Evolutionary conservation across 2,113 vertebrate genomes (phyloP).

Genomic region (Danionella cerebrum): DNA sequence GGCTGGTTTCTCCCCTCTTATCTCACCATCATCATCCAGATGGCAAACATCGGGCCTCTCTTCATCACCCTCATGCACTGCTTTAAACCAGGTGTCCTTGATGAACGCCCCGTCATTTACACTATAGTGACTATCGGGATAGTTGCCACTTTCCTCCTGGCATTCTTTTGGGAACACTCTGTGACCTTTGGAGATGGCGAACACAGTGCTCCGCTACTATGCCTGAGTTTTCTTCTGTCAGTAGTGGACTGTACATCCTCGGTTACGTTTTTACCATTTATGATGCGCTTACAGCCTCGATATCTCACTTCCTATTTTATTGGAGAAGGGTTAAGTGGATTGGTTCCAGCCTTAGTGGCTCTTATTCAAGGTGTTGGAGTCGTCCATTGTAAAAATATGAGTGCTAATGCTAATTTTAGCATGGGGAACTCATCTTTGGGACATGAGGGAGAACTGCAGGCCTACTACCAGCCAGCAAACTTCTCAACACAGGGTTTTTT

Average conservation of each 20-base stretch:
- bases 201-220: constrained; percentile 65
- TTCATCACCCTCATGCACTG: constrained; percentile 68
- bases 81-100: constrained; percentile 58
- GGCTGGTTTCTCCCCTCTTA: constrained; percentile 73
- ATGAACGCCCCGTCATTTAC: constrained; percentile 65
- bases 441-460: constrained; percentile 31
- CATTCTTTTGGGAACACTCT: constrained; percentile 67
- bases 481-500: constrained; percentile 72
- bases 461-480: constrained; percentile 63
- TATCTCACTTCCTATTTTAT: constrained; percentile 73
- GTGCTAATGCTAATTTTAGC: constrained; percentile 34
- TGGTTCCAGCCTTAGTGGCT: constrained; percentile 70
- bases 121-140: constrained; percentile 59
- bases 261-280: constrained; percentile 79
- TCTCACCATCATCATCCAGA: constrained; percentile 75
- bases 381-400: constrained; percentile 59
- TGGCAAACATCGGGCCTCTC: constrained; percentile 74
- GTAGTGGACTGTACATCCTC: constrained; percentile 81
- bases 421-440: constrained; percentile 30
- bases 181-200: constrained; percentile 38
- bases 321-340: constrained; percentile 75
- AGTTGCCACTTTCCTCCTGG: constrained; percentile 66
- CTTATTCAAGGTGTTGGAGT: constrained; percentile 70
- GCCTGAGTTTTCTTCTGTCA: constrained; percentile 71
- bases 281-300: constrained; percentile 65